Conservation (phyloP, 2,797 vertebrate species). For the Clamator glandarius region DNA sequence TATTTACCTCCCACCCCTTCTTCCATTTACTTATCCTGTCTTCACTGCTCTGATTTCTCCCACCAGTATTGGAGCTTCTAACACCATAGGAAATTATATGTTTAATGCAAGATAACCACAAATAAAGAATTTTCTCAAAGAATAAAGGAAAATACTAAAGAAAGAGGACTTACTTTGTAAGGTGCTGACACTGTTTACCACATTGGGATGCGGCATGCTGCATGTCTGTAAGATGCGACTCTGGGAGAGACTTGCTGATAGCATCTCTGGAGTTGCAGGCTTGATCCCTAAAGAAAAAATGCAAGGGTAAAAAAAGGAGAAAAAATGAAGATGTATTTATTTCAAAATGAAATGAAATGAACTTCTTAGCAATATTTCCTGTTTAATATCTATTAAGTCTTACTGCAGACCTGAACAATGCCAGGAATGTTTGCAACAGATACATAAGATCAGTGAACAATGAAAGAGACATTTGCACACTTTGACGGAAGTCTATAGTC, state of each 20-base stretch:
- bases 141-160: neutral
- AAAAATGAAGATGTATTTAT: neutral
- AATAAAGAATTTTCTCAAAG: neutral
- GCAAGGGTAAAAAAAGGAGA: neutral
- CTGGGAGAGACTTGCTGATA: constrained; percentile 90
- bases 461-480: neutral
- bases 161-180: constrained; percentile 80
- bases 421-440: neutral
- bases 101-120: neutral
- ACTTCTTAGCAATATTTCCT: neutral
- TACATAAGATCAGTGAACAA: fast-evolving
- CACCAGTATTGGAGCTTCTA: fast-evolving
- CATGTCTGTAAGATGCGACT: constrained; percentile 86
- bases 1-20: neutral
- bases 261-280: constrained; percentile 83
- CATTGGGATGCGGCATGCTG: constrained; percentile 82
- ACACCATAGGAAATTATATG: neutral
- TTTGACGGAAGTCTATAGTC: neutral
- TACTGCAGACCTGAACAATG: neutral
- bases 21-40: neutral
- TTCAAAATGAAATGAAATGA: neutral
- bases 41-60: neutral
- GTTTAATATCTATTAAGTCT: neutral
- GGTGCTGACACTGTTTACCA: constrained; percentile 84
- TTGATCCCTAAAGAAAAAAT: constrained; percentile 60